Evolutionary conservation across 2,888 invertebrate species (phyloP).

Genomic region (Clanis bilineata): DNA sequence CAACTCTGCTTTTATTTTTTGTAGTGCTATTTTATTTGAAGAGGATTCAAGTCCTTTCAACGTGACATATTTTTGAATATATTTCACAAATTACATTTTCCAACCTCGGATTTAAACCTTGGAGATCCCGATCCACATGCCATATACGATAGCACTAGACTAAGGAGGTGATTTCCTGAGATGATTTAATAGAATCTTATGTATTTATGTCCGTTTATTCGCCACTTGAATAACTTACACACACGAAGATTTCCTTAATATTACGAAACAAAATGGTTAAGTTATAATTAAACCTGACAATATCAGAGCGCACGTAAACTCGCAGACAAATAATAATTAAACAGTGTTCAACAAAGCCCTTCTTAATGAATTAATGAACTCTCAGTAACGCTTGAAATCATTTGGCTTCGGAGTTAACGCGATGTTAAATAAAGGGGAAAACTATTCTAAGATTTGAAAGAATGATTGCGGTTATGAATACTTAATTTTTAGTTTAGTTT

Average conservation of each 20-base stretch:
- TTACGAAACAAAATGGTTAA: slow-evolving; percentile 14
- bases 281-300: slow-evolving; percentile 12
- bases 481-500: neutral
- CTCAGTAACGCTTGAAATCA: slow-evolving; percentile 4
- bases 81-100: too few species aligned
- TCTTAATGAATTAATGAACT: slow-evolving; percentile 12
- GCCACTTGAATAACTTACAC: neutral
- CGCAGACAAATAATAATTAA: slow-evolving; percentile 6
- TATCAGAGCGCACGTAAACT: slow-evolving; percentile 5
- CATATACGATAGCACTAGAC: too few species aligned
- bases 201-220: neutral
- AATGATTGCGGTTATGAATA: neutral
- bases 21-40: too few species aligned
- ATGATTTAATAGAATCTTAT: too few species aligned
- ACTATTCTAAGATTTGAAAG: neutral
- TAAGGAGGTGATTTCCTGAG: too few species aligned
- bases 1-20: too few species aligned
- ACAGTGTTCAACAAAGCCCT: slow-evolving; percentile 8
- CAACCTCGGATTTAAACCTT: too few species aligned
- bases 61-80: too few species aligned
- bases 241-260: neutral
- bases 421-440: slow-evolving; percentile 6
- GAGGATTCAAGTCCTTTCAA: too few species aligned
- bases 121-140: too few species aligned
- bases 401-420: neutral